Base-by-base conservation (phyloP, 1,140 invertebrate genomes). In the Arctopsyche grandis region DNA sequence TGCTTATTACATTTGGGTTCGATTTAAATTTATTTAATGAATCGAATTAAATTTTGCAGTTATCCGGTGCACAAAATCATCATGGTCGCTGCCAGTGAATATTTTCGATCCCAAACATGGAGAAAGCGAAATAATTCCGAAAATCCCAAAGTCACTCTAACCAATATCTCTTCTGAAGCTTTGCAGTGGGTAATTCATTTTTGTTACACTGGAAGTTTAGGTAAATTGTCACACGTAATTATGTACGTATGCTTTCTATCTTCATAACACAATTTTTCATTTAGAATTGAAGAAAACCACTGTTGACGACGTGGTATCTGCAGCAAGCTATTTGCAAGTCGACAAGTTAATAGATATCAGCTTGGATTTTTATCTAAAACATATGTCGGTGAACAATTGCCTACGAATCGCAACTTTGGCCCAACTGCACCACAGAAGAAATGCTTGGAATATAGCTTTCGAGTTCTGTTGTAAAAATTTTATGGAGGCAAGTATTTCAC, bases 181-280 rank as follows among this genome's bases (percentile, higher is more conserved):
- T 19, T 63, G 21, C 58, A 63, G 7, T 63, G 58, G 58, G 21
- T 63, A 22, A 63, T 63, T 22, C 4, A 19, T 63, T 63, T 63
- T 63, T 63, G 58, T 22, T 63, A 63, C 21, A 63, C 16, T 22
- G 58, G 58, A 21, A 5, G 12, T 16, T 22, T 63, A 1, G 58
- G 58, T 63, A 63, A 9, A 46, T 46, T 58, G 16, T 10, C 16
- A 10, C 16, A 10, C 9, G 9, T 46, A 7, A 7, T 46, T 46
- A 7, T 46, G 5, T 46, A 7, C 12, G 5, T 5, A n/a, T n/a
- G n/a, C n/a, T n/a, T n/a, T n/a, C n/a, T n/a, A n/a, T n/a, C n/a
- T n/a, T n/a, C n/a, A n/a, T n/a, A n/a, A n/a, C n/a, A n/a, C n/a
- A n/a, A n/a, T n/a, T n/a, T n/a, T 46, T 46, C 14, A 9, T 46